Evolutionary conservation across 30 jellyfish, hydroid and myxozoan genomes (phyloP).

Genomic region (Euphysa ruthae): DNA sequence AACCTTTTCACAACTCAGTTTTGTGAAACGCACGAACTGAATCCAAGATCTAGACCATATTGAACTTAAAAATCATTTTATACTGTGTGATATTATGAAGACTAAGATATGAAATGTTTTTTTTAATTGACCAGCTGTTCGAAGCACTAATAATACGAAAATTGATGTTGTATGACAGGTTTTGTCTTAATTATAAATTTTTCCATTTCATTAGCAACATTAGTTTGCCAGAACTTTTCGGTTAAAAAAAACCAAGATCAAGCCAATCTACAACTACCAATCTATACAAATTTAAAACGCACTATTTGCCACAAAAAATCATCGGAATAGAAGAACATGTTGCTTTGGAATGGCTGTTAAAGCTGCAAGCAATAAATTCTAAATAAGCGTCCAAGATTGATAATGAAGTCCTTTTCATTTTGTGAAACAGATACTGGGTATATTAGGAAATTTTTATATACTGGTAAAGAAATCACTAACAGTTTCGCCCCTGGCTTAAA

Average conservation of each 20-base stretch:
- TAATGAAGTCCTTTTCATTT: not conserved
- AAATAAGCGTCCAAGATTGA: not conserved
- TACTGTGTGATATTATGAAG: not conserved
- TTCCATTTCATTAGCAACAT: too few relatives aligned
- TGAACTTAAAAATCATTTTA: not conserved
- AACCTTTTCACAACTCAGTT: not conserved
- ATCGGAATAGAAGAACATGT: too few relatives aligned
- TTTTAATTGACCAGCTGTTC: not conserved
- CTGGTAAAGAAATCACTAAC: not conserved
- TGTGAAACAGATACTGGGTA: too few relatives aligned
- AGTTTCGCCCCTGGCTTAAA: not conserved
- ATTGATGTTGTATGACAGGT: not conserved
- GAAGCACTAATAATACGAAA: not conserved
- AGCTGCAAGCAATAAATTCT: too few relatives aligned
- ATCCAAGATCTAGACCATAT: not conserved
- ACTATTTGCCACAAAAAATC: too few relatives aligned
- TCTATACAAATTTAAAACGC: not conserved
- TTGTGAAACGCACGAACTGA: not conserved
- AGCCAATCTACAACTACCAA: not conserved
- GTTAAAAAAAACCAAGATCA: not conserved
- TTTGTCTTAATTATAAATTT: not conserved
- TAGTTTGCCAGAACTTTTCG: too few relatives aligned
- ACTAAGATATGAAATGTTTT: not conserved
- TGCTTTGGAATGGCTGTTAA: too few relatives aligned
- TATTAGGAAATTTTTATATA: too few relatives aligned